Percentiles rank a stretch among this genome's conserved stretches.
These are phyloP conservation scores for Epinephelus lanceolatus DNA, from an alignment of 2,113 vertebrate species.

Conservation along the genomic window DNA sequence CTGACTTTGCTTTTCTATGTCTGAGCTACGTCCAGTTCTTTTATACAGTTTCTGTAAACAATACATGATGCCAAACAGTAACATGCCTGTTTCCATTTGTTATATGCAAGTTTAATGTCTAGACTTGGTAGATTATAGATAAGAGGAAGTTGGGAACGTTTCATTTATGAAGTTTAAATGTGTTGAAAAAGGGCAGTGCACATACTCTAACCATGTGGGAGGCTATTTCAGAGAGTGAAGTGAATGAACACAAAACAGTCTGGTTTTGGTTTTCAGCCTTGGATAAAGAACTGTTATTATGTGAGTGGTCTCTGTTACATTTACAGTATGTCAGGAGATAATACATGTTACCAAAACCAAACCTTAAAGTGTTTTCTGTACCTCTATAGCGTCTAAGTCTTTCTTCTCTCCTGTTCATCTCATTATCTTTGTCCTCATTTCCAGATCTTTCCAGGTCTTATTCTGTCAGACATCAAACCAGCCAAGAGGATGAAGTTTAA, in stretches of 20 bases:
- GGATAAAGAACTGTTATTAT: background rate
- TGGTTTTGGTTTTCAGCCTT: background rate
- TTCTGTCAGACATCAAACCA: conserved; percentile 97
- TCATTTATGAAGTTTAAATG: background rate
- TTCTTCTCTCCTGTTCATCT: background rate
- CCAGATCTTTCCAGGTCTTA: conserved; percentile 97
- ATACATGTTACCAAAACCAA: background rate
- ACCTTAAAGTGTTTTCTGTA: background rate
- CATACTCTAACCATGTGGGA: background rate
- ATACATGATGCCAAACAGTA: no score
- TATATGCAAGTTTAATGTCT: no score
- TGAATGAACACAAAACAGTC: background rate
- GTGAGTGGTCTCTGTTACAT: no score
- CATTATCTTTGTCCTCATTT: background rate
- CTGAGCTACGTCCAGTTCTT: no score
- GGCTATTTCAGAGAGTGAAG: background rate
- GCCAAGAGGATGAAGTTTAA: conserved; percentile 99
- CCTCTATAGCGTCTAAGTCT: background rate
- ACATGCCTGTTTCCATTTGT: no score
- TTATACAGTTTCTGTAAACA: no score
- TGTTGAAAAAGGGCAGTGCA: background rate
- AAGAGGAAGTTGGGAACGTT: background rate
- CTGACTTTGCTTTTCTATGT: no score
- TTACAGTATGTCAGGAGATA: background rate
- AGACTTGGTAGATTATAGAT: background rate